Evolutionary conservation across 1,140 invertebrate species (phyloP), one percentile per base, ranked within the genome.

Genomic region (Caenorhabditis latens): DNA sequence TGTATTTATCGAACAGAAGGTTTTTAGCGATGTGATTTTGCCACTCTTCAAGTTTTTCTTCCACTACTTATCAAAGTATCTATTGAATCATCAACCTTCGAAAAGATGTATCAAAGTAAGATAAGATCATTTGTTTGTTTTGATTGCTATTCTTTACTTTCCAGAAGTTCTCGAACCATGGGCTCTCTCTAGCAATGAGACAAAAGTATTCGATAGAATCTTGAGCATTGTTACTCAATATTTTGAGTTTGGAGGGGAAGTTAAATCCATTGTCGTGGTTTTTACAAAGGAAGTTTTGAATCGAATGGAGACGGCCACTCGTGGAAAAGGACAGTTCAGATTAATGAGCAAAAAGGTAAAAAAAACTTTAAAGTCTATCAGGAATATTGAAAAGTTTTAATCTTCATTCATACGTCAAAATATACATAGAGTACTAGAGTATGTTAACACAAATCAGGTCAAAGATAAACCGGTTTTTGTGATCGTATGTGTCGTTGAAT

Each of bases 211-310:
- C 43, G 86, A 86, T 40, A 16, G 86, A 24, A 86, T 86, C 55
- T 55, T 86, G 57, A 53, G 14, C 5, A 65, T 65, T 6, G 86
- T 71, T 4, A 71, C n/a, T 43, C 79, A 57, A 13, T 71, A n/a
- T 55, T 71, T 86, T 19, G 48, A 65, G 32, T 48, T 43, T 53
- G 75, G 75, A 67, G 50, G 53, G 6, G 58, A 82, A 13, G 14
- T n/a, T 7, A 83, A 61, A 53, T 50, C 50, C 9, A 24, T 85
- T 5, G 71, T 86, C 9, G 57, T 71, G 19, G 43, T 86, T 4
- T 86, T 86, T 21, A 79, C 86, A 4, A 71, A 86, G 14, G 86
- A 55, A 53, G 46, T 86, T 43, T 24, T 86, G 57, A 86, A 86
- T 48, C 50, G 86, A 53, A 48, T 86, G 46, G 48, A 71, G n/a